Evolutionary conservation across 2,113 vertebrate species (phyloP).

Genomic region (Rhadina sibilatrix): DNA sequence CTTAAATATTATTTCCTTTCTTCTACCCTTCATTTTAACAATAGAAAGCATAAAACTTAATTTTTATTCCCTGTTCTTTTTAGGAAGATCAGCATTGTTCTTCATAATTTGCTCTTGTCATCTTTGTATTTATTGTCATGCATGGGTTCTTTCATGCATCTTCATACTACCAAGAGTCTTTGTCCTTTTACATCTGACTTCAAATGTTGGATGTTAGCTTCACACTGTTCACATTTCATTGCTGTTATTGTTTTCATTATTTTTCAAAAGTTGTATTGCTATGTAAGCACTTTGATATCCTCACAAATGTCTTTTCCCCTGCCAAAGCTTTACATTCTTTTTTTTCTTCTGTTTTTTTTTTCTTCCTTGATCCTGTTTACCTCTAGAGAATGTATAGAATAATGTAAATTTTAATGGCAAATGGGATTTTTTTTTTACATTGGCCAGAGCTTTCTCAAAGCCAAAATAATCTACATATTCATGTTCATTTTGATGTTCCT

Average conservation of each 20-base stretch:
- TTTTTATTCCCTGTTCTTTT: not conserved
- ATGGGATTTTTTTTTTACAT: not conserved
- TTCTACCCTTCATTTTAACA: not conserved
- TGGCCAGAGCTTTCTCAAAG: conserved; percentile 26
- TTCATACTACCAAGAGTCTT: not conserved
- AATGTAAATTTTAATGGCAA: conserved; percentile 63
- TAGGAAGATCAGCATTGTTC: not conserved
- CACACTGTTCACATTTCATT: not conserved
- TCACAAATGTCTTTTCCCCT: not conserved
- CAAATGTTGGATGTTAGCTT: not conserved
- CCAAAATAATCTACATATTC: conserved; percentile 71
- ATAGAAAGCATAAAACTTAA: not conserved
- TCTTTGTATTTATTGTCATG: not conserved
- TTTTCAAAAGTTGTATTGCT: not conserved
- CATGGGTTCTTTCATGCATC: not conserved
- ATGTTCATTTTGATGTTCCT: conserved; percentile 58
- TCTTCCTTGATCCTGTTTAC: not conserved
- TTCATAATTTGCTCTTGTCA: conserved; percentile 21
- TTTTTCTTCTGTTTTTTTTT: not conserved
- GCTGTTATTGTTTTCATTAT: not conserved
- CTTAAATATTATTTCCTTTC: not conserved
- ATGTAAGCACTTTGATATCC: conserved; percentile 24
- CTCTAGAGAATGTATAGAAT: conserved; percentile 44
- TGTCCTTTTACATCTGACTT: not conserved
- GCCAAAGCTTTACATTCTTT: not conserved